Conservation (phyloP, 1,140 invertebrate species). For the Dufourea novaeangliae region DNA sequence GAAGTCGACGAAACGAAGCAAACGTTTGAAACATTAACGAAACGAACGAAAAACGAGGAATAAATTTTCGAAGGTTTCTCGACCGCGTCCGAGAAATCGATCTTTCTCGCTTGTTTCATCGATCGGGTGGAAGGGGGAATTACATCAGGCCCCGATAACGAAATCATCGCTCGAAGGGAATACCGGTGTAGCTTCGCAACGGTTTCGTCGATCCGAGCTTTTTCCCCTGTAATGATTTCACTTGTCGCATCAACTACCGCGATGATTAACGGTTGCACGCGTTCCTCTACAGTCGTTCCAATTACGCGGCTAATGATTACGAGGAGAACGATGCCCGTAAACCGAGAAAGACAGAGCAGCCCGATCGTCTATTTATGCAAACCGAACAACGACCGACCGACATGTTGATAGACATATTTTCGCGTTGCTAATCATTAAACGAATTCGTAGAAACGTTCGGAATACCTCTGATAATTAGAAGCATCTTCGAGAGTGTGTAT, state of each 20-base stretch:
- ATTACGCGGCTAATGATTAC: constrained; percentile 51
- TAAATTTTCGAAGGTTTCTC: neutral
- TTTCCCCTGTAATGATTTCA: constrained; percentile 39
- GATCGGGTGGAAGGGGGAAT: neutral
- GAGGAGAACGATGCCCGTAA: constrained; percentile 17
- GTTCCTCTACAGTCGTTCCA: constrained; percentile 29
- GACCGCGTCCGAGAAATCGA: constrained; percentile 7
- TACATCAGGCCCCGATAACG: neutral
- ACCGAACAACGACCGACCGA: constrained; percentile 13
- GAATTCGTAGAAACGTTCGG: too few relatives aligned
- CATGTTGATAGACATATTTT: neutral
- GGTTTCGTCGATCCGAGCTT: constrained; percentile 19
- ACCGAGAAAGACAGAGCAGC: constrained; percentile 26
- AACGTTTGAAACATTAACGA: too few relatives aligned
- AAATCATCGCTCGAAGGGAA: constrained; percentile 14
- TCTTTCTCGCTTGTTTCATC: neutral
- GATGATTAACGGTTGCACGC: constrained; percentile 58
- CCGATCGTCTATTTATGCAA: too few relatives aligned
- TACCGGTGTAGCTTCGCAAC: neutral
- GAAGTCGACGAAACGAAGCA: neutral
- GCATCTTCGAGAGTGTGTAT: too few relatives aligned
- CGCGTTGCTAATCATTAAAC: neutral
- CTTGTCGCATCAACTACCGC: constrained; percentile 40
- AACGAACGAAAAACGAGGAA: neutral
- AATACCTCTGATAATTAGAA: too few relatives aligned